These are phyloP conservation scores for Drosophila varians DNA, from an alignment of 1,140 invertebrate species.

Conservation along the genomic window DNA sequence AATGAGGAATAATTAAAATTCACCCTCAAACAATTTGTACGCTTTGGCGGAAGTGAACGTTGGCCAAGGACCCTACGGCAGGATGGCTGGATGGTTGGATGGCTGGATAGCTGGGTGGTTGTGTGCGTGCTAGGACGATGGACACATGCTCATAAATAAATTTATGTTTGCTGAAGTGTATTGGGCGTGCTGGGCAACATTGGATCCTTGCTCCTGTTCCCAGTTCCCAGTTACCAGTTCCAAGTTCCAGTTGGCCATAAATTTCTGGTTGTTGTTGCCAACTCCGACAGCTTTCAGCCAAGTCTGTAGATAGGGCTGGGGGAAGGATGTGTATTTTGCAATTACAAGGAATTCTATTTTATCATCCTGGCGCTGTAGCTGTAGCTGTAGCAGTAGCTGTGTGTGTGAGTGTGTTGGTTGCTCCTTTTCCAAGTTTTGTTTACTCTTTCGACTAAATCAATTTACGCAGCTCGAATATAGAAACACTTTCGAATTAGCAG, in stretches of 20 bases:
- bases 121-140: conserved; percentile 18
- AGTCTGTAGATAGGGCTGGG: conserved; percentile 1
- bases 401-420: conserved; percentile 10
- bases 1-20: conserved; percentile 82
- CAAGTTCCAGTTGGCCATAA: conserved; percentile 55
- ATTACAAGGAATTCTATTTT: conserved; percentile 54
- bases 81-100: too few relatives aligned
- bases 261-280: conserved; percentile 47
- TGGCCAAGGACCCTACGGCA: conserved; percentile 12
- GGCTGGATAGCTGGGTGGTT: too few relatives aligned
- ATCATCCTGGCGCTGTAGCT: conserved; percentile 22
- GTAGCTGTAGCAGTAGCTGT: too few relatives aligned
- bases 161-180: conserved; percentile 74
- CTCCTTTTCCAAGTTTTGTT: conserved; percentile 24
- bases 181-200: conserved; percentile 52
- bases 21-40: conserved; percentile 77
- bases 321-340: conserved; percentile 41
- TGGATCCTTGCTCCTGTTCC: conserved; percentile 11
- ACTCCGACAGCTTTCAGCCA: conserved; percentile 41
- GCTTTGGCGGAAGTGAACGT: conserved; percentile 56
- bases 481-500: conserved; percentile 21
- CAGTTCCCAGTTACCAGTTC: conserved; percentile 3
- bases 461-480: conserved; percentile 3
- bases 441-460: conserved; percentile 36
- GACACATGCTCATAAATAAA: conserved; percentile 79